Percentiles rank a stretch among this genome's conserved stretches.
These are phyloP conservation scores for Phasianus colchicus DNA, from an alignment of 2,113 vertebrate genomes.

Conservation along the genomic window DNA sequence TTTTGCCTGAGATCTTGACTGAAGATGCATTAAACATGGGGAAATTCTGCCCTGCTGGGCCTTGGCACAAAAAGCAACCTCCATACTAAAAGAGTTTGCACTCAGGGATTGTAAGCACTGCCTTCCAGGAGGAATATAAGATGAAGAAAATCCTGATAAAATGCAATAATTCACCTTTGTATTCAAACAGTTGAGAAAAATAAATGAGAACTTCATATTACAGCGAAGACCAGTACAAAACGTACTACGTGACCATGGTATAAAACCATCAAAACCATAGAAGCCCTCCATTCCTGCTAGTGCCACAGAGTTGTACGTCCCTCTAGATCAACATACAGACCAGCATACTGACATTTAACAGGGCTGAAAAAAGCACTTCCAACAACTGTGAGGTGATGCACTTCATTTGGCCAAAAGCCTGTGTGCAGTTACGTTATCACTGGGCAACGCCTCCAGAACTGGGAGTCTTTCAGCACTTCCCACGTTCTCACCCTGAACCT, in stretches of 20 bases:
- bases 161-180: neutral
- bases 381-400: neutral
- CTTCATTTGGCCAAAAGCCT: neutral
- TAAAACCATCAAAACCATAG: neutral
- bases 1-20: neutral
- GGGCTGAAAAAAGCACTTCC: neutral
- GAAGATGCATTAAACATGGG: neutral
- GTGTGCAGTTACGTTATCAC: neutral
- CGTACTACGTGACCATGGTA: too few species aligned
- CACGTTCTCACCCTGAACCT: neutral
- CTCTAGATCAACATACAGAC: neutral
- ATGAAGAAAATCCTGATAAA: neutral
- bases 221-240: neutral
- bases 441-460: neutral
- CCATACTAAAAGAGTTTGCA: neutral
- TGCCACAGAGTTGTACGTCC: neutral
- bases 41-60: neutral
- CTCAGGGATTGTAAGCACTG: rapidly evolving
- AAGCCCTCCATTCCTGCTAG: neutral
- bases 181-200: neutral
- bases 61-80: neutral
- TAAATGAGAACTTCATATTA: neutral
- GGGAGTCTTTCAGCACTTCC: neutral
- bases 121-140: neutral
- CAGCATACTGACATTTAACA: neutral